phyloP scores from a whole-genome alignment of 2,113 vertebrate species.

The Loxodonta africana region DNA sequence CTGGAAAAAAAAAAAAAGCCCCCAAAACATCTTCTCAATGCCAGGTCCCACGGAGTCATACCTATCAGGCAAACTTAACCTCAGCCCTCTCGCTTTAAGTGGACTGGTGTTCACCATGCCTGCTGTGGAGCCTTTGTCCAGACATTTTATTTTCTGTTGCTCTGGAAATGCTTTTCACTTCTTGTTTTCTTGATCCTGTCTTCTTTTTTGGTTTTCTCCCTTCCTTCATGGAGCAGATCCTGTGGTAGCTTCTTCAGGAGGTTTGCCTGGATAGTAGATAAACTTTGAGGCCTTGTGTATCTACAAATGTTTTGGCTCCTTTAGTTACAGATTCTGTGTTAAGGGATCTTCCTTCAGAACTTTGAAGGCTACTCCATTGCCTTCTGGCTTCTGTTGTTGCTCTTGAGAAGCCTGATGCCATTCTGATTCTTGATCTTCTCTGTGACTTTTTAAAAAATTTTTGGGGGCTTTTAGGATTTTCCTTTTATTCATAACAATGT shows the following conservation, averaged over 20 bases:
- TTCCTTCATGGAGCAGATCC: neutral
- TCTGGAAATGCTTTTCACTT: fast-evolving
- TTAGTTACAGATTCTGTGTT: too few species aligned
- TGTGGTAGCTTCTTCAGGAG: neutral
- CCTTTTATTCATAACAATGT: neutral
- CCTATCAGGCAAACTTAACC: too few species aligned
- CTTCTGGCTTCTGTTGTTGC: neutral
- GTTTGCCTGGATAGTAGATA: neutral
- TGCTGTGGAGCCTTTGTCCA: neutral
- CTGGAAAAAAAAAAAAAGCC: neutral
- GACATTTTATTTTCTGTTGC: fast-evolving
- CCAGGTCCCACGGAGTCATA: neutral
- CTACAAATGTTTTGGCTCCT: neutral
- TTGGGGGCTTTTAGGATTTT: neutral
- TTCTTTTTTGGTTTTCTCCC: neutral
- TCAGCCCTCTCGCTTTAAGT: too few species aligned
- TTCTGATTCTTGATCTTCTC: neutral
- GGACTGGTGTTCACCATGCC: neutral
- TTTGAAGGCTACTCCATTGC: neutral
- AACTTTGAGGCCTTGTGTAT: neutral
- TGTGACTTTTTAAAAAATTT: neutral
- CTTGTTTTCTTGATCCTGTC: neutral
- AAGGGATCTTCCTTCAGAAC: neutral
- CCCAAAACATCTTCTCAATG: too few species aligned
- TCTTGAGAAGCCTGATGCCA: neutral